Base-by-base conservation (phyloP, 2,888 invertebrate genomes). In the Copidosoma aretas region DNA sequence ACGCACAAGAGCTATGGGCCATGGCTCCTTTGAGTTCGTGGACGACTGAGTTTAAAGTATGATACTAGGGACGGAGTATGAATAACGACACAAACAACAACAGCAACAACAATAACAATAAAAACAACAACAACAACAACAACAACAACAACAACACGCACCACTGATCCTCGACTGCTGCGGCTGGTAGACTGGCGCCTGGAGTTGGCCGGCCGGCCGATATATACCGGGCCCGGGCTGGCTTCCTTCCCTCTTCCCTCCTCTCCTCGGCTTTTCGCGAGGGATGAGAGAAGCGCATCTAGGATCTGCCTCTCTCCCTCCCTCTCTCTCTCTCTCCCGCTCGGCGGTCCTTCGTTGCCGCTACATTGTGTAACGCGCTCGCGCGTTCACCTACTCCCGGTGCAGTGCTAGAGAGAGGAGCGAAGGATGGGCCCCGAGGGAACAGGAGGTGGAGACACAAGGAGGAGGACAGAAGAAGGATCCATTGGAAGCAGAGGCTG, bases 111-210 rank as follows among this genome's bases (percentile, higher is more conserved):
- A 21, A 22, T 15, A 19, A 10, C 54, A 24, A 15, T 24, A 24
- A 10, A 54, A 24, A 54, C 49, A 10, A 49, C 49, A 49, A 3
- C 49, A 19, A 2, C 49, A 49, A 49, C 3, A 3, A 10, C 4
- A 0, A 46, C 46, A 12, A 46, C 17, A 4, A 12, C 41, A 15
- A 24, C 43, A 65, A 73, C 75, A 73, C 77, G 78, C 77, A 77
- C 74, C 72, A 77, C 74, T 73, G 75, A 71, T 71, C 32, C 32
- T 73, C 65, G 71, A 72, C 74, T 75, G 76, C 76, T 75, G 75
- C 75, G 72, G 75, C 75, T 76, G 75, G 76, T 74, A 76, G 77
- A 80, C 80, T 80, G 80, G 77, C 80, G 70, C 57, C 75, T 75
- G 77, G 75, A 77, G 72, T 69, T 76, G 67, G 60, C 62, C 68